phyloP scores from a whole-genome alignment of 1,140 invertebrate species.

The Campodea augens region DNA sequence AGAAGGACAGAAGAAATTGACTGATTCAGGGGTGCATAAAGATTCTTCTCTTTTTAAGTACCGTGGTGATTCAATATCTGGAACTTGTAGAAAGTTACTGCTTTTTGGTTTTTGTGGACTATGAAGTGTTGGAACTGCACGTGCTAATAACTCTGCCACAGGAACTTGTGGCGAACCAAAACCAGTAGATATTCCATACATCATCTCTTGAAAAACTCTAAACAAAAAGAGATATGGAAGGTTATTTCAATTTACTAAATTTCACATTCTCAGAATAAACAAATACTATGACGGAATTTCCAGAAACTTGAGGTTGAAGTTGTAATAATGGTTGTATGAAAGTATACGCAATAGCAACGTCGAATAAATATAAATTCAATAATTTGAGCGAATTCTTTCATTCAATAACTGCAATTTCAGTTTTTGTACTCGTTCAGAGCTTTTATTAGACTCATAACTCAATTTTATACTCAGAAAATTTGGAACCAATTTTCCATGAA shows the following conservation, averaged over 20 bases:
- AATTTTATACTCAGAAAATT: too few relatives aligned
- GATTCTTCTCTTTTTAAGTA: conserved; percentile 19
- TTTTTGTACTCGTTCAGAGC: too few relatives aligned
- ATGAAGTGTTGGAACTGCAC: conserved; percentile 61
- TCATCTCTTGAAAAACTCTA: conserved; percentile 75
- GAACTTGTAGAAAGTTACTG: conserved; percentile 77
- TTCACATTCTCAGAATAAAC: neutral
- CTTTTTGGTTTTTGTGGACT: conserved; percentile 73
- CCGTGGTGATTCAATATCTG: conserved; percentile 42
- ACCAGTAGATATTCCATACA: conserved; percentile 81
- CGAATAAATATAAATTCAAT: too few relatives aligned
- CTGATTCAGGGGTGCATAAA: too few relatives aligned
- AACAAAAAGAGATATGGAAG: conserved; percentile 8
- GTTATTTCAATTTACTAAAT: neutral
- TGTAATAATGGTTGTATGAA: too few relatives aligned
- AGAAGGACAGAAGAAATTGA: too few relatives aligned
- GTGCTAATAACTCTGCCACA: conserved; percentile 62
- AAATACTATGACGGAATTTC: neutral
- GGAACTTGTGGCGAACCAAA: conserved; percentile 85
- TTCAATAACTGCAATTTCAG: too few relatives aligned
- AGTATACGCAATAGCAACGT: too few relatives aligned
- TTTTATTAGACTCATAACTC: too few relatives aligned
- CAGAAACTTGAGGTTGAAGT: too few relatives aligned
- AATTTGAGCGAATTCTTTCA: too few relatives aligned
- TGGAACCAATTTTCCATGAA: too few relatives aligned